Evolutionary conservation across 1,140 invertebrate species (phyloP).

Genomic region (Drosophila novamexicana): DNA sequence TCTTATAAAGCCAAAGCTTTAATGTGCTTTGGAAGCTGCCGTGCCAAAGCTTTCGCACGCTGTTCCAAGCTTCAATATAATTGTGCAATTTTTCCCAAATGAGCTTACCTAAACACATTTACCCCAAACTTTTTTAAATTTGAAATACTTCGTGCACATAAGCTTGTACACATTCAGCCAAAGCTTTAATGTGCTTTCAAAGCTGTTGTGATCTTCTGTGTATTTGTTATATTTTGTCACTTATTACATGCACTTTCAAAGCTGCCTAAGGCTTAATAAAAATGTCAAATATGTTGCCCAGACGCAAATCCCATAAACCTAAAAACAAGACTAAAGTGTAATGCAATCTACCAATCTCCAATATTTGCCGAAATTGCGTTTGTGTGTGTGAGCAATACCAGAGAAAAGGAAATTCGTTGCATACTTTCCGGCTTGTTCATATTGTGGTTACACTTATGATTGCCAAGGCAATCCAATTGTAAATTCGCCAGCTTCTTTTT

Average conservation of each 20-base stretch:
- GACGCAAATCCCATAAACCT: constrained; percentile 1
- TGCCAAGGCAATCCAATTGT: constrained; percentile 44
- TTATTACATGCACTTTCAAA: too few relatives aligned
- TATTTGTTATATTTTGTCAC: too few relatives aligned
- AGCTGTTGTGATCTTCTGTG: not conserved
- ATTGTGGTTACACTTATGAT: constrained; percentile 27
- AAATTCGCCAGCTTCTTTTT: constrained; percentile 29
- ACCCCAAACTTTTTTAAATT: too few relatives aligned
- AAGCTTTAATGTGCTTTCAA: not conserved
- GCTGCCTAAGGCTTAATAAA: too few relatives aligned
- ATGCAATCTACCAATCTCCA: constrained; percentile 19
- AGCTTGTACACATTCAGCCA: too few relatives aligned
- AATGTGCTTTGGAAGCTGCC: too few relatives aligned
- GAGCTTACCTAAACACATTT: too few relatives aligned
- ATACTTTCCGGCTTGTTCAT: constrained; percentile 35
- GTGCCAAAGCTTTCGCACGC: too few relatives aligned
- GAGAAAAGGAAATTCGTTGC: constrained; percentile 30
- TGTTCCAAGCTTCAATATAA: too few relatives aligned
- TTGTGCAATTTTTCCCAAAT: too few relatives aligned
- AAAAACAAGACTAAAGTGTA: constrained; percentile 1
- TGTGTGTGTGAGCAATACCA: constrained; percentile 17
- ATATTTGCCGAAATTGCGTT: constrained; percentile 7
- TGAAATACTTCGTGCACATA: too few relatives aligned
- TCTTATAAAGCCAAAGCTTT: too few relatives aligned
- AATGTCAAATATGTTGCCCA: not conserved